Percentiles rank a stretch among this genome's conserved stretches.
These are phyloP conservation scores for Apistogramma diplotaenia DNA, from an alignment of 2,113 vertebrate species.

Conservation along the genomic window DNA sequence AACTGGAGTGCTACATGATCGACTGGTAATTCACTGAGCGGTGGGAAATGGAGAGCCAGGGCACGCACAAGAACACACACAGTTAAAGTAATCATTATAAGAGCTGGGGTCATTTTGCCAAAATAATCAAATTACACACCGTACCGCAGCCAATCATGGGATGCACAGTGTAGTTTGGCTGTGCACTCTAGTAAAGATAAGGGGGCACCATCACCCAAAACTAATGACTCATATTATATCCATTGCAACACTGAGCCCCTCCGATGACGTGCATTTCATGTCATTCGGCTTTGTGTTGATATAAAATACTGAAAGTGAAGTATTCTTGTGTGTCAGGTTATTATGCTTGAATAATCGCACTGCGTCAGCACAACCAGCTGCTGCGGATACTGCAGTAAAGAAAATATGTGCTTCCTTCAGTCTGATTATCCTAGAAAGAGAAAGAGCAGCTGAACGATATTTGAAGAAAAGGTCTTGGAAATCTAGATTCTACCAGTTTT, in stretches of 20 bases:
- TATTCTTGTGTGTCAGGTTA: neutral
- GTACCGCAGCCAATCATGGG: neutral
- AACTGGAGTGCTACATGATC: slow-evolving; percentile 3
- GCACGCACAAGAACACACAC: slow-evolving; percentile 19
- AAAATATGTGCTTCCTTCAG: neutral
- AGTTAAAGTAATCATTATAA: slow-evolving; percentile 6
- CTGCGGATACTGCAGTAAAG: neutral
- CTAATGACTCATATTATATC: neutral
- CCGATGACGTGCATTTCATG: slow-evolving; percentile 5
- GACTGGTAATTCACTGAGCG: slow-evolving; percentile 16
- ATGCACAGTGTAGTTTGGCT: neutral
- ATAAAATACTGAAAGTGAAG: neutral
- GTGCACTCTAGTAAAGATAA: neutral
- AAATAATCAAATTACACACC: slow-evolving; percentile 39
- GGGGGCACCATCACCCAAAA: neutral
- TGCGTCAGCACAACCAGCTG: neutral
- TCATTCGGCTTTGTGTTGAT: neutral
- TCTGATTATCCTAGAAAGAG: neutral
- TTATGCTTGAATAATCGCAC: neutral
- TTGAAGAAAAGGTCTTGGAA: neutral
- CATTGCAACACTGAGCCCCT: neutral
- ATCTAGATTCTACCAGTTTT: neutral
- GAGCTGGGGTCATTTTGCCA: slow-evolving; percentile 12
- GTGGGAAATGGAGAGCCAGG: slow-evolving; percentile 1
- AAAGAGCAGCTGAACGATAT: neutral